A percentile compares a stretch with the other conserved stretches of the same genome.
These are phyloP conservation scores for Drosophila suboccidentalis DNA, from an alignment of 2,888 invertebrate species.

Conservation along the genomic window DNA sequence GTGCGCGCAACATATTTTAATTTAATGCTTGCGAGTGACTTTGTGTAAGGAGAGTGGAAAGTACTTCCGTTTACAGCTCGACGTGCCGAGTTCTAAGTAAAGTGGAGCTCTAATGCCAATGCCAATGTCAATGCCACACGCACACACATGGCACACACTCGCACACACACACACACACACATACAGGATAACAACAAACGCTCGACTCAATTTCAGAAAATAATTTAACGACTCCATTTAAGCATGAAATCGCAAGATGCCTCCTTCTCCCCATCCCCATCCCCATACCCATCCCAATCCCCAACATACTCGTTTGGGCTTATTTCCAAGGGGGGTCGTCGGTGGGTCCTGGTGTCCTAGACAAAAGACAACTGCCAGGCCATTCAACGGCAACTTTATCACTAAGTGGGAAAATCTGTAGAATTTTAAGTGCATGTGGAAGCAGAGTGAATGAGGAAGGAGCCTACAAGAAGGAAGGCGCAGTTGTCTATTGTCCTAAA, in stretches of 20 bases:
- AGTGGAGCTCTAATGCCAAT: conserved; percentile 64
- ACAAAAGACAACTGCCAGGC: conserved; percentile 64
- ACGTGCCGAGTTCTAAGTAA: conserved; percentile 55
- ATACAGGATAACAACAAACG: conserved; percentile 46
- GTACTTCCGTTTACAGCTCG: conserved; percentile 76
- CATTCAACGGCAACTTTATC: conserved; percentile 74
- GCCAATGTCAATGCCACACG: conserved; percentile 47
- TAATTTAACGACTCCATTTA: conserved; percentile 82
- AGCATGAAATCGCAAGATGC: conserved; percentile 78
- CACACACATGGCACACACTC: conserved; percentile 18
- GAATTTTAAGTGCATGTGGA: conserved; percentile 74
- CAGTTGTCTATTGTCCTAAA: conserved; percentile 50
- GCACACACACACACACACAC: conserved; percentile 11
- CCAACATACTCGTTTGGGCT: conserved; percentile 45
- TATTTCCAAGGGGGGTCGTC: conserved; percentile 45
- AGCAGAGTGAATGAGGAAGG: conserved; percentile 16
- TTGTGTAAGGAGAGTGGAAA: conserved; percentile 40
- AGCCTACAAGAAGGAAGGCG: conserved; percentile 27
- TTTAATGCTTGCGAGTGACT: conserved; percentile 68
- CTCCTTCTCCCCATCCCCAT: neutral
- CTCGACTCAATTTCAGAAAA: conserved; percentile 80
- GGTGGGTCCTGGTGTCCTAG: conserved; percentile 38
- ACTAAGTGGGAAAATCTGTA: conserved; percentile 82
- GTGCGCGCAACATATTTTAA: conserved; percentile 69
- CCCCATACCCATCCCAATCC: too few relatives aligned